Evolutionary conservation across 2,888 invertebrate species (phyloP).

Genomic region (Athripsodes cinereus): DNA sequence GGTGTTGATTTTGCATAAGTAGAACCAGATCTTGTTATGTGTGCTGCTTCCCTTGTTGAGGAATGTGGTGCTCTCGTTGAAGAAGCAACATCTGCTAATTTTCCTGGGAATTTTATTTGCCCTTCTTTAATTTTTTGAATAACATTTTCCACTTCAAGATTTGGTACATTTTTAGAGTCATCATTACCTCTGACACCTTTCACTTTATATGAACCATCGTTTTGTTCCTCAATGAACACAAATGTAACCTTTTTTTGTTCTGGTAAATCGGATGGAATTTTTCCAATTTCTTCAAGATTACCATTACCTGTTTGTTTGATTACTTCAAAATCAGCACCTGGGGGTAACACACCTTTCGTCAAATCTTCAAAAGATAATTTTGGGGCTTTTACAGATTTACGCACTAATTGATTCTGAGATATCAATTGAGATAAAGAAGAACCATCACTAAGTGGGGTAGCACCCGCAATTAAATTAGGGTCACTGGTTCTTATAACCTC

Average conservation of each 20-base stretch:
- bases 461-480: constrained; percentile 61
- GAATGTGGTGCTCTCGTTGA: constrained; percentile 36
- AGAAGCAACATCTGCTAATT: constrained; percentile 31
- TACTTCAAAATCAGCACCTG: constrained; percentile 73
- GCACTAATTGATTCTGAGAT: constrained; percentile 37
- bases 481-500: constrained; percentile 67
- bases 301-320: constrained; percentile 71
- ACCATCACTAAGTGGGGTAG: constrained; percentile 46
- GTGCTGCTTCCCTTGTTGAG: constrained; percentile 40
- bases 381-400: constrained; percentile 48
- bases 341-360: constrained; percentile 72
- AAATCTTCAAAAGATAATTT: constrained; percentile 67
- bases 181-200: constrained; percentile 75
- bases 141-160: constrained; percentile 67
- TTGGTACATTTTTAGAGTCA: constrained; percentile 56
- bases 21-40: constrained; percentile 28
- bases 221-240: constrained; percentile 79
- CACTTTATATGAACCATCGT: constrained; percentile 79
- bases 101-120: constrained; percentile 71
- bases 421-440: constrained; percentile 42
- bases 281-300: constrained; percentile 62
- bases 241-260: constrained; percentile 78
- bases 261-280: constrained; percentile 54
- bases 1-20: constrained; percentile 29
- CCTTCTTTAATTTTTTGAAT: constrained; percentile 75